Percentiles rank a stretch among this genome's conserved stretches.
These are phyloP conservation scores for Drosophila nikananu DNA, from an alignment of 1,140 invertebrate species.

Conservation along the genomic window DNA sequence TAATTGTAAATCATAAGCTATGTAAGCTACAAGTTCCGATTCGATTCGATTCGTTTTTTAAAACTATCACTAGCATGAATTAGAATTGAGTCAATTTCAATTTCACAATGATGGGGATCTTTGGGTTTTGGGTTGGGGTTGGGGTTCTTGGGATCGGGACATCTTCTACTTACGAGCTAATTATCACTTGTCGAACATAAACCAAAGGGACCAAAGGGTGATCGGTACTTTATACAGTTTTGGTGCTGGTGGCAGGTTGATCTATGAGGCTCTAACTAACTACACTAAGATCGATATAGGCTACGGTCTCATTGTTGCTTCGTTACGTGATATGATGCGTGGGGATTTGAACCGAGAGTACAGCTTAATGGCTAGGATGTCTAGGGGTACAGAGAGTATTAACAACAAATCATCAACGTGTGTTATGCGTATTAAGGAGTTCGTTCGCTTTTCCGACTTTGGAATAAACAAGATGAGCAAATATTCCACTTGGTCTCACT, in stretches of 20 bases:
- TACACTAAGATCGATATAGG: conserved; percentile 51
- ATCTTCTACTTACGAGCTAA: conserved; percentile 69
- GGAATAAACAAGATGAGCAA: conserved; percentile 78
- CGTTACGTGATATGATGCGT: conserved; percentile 67
- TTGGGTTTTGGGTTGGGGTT: background rate
- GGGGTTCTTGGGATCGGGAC: background rate
- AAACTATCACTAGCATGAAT: conserved; percentile 80
- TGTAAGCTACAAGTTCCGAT: conserved; percentile 57
- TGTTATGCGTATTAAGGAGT: conserved; percentile 40
- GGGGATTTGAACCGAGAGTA: conserved; percentile 51
- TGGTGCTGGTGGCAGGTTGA: conserved; percentile 37
- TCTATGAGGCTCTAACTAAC: conserved; percentile 47
- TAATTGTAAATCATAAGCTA: conserved; percentile 64
- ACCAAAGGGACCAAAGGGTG: conserved; percentile 52
- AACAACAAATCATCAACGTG: conserved; percentile 44
- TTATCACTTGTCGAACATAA: conserved; percentile 79
- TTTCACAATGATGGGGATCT: conserved; percentile 20
- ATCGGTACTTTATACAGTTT: conserved; percentile 58
- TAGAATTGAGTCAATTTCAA: conserved; percentile 66
- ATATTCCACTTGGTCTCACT: conserved; percentile 65
- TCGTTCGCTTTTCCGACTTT: conserved; percentile 52
- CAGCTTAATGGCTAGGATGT: conserved; percentile 60
- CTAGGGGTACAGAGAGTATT: conserved; percentile 36
- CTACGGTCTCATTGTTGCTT: conserved; percentile 50
- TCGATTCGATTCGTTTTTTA: conserved; percentile 61